Evolutionary conservation across 2,888 invertebrate genomes (phyloP), one percentile per base, ranked within the genome.

Genomic region (Cylloceria caligata): DNA sequence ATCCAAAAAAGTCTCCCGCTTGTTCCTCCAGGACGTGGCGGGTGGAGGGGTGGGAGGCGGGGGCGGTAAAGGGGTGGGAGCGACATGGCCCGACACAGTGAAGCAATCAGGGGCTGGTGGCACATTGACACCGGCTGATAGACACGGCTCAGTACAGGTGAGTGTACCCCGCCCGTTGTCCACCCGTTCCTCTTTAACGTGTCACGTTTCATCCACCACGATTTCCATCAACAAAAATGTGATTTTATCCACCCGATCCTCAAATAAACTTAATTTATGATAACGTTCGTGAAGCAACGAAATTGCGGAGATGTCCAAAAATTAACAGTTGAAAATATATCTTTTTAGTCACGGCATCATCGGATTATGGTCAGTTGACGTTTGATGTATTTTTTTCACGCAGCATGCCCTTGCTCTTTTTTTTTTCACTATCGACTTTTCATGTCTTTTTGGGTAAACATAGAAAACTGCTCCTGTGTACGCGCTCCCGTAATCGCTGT

Each of bases 61-160:
- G 94, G 95, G 92, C 89, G 95, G 96, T 92, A 96, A 96, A 93
- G 96, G 96, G 93, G 95, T 95, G 92, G 96, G 96, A 94, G 94
- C 94, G 93, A 96, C 96, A 89, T 97, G 97, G 95, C 96, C 97
- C 91, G 97, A 97, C 93, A 96, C 96, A 90, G 96, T 96, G 90
- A 97, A 97, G 91, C 96, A 96, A 92, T 96, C 96, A 90, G 95
- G 95, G 91, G 95, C 95, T 88, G 94, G 97, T 89, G 97, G 96
- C 92, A 97, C 97, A 93, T 95, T 98, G 92, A 98, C 98, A 89
- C 97, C 98, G 89, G 98, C 98, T 88, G 98, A 98, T 94, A 95
- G 98, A 94, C 98, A 98, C 93, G 99, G 98, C 93, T 99, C 98
- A 92, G 98, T 99, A 90, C 98, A 98, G 97, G 97, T 97, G 94